These are phyloP conservation scores for Parasteatoda tepidariorum DNA, from an alignment of 1,140 invertebrate species.

Conservation along the genomic window DNA sequence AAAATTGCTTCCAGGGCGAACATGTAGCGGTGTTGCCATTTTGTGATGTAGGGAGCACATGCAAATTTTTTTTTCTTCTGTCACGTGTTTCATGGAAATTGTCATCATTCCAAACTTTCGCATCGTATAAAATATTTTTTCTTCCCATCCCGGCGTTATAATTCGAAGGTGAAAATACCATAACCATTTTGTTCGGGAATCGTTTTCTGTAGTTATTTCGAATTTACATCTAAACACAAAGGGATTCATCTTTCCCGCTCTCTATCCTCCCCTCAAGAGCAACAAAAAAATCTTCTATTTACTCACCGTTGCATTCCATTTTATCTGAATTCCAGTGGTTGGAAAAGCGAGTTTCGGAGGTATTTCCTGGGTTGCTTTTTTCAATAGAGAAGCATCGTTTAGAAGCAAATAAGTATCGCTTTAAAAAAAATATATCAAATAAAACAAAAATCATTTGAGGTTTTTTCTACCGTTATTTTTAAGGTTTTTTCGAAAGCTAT, in stretches of 20 bases:
- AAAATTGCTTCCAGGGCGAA: neutral
- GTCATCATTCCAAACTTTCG: constrained; percentile 3
- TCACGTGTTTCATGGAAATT: constrained; percentile 26
- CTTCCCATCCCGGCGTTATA: neutral
- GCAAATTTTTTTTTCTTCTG: constrained; percentile 4
- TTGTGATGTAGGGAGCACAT: constrained; percentile 16
- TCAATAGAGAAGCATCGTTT: too few species aligned
- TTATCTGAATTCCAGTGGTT: too few species aligned
- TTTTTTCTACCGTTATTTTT: too few species aligned
- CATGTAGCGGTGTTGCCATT: neutral
- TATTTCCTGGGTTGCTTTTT: too few species aligned
- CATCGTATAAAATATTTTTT: neutral
- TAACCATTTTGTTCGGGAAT: constrained; percentile 11
- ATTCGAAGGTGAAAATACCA: neutral
- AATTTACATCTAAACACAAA: constrained; percentile 29
- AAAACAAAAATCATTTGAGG: too few species aligned
- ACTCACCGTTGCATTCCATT: too few species aligned
- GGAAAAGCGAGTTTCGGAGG: too few species aligned
- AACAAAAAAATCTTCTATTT: too few species aligned
- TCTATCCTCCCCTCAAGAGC: neutral
- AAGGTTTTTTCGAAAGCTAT: too few species aligned
- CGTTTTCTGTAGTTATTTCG: neutral
- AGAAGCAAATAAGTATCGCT: too few species aligned
- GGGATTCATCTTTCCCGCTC: neutral
- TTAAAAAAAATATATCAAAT: too few species aligned